A percentile compares a stretch with the other conserved stretches of the same genome.
These are phyloP conservation scores for Ondatra zibethicus DNA, from an alignment of 2,113 vertebrate genomes.

Conservation along the genomic window DNA sequence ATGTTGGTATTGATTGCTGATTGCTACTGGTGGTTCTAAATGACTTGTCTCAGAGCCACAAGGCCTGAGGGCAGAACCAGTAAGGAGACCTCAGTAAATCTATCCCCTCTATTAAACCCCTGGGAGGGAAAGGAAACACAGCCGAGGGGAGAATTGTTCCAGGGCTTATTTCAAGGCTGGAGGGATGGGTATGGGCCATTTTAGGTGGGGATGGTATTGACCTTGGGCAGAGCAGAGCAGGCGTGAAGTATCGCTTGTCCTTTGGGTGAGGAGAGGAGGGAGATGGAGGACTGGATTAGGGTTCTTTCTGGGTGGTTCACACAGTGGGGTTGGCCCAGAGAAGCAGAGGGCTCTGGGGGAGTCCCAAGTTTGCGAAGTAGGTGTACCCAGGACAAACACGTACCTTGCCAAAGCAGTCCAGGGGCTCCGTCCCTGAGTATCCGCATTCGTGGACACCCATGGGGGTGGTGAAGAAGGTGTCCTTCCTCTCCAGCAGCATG, in stretches of 20 bases:
- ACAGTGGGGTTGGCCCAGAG: background rate
- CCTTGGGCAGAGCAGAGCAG: background rate
- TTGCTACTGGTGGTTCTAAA: background rate
- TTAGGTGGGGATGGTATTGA: background rate
- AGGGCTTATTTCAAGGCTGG: background rate
- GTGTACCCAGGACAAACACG: slow-evolving; percentile 71
- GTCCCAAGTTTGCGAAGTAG: background rate
- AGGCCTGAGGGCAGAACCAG: background rate
- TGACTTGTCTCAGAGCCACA: background rate
- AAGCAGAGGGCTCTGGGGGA: background rate
- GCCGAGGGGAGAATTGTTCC: background rate
- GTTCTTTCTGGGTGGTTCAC: background rate
- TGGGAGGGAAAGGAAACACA: background rate
- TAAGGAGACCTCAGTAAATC: background rate
- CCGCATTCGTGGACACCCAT: slow-evolving; percentile 90
- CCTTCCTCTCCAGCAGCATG: slow-evolving; percentile 90
- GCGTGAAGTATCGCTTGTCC: background rate
- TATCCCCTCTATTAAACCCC: background rate
- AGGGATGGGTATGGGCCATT: background rate
- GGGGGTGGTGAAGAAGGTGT: slow-evolving; percentile 87
- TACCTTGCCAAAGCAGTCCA: slow-evolving; percentile 91
- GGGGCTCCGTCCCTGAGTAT: slow-evolving; percentile 87
- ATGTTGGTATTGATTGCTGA: background rate
- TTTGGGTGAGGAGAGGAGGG: background rate
- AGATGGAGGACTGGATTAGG: background rate